Percentiles rank a stretch among this genome's conserved stretches.
phyloP scores from a whole-genome alignment of 1,140 invertebrate species.

The Aphelenchoides avenae region DNA sequence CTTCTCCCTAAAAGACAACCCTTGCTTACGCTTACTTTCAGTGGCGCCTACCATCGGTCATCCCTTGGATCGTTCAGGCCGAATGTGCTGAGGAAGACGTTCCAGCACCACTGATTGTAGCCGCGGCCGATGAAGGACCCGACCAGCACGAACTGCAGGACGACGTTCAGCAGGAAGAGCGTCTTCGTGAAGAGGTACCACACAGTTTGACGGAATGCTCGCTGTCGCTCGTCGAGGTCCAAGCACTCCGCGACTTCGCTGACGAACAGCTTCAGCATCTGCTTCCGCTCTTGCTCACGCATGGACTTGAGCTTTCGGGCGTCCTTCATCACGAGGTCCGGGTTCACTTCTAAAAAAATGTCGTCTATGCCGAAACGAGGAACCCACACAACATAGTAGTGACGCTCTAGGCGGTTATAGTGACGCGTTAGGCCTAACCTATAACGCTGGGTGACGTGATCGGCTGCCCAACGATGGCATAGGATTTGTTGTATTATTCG shows the following conservation, averaged over 20 bases:
- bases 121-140: conserved; percentile 5
- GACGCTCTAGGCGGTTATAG: too few relatives aligned
- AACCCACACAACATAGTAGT: too few relatives aligned
- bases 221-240: conserved; percentile 1
- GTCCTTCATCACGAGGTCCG: conserved; percentile 1
- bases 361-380: too few relatives aligned
- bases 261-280: conserved; percentile 1
- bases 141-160: conserved; percentile 2
- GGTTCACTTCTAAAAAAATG: conserved; percentile 9
- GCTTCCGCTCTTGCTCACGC: background rate
- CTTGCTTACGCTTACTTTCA: too few relatives aligned
- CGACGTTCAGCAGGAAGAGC: background rate
- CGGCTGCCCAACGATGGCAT: too few relatives aligned
- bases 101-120: conserved; percentile 12
- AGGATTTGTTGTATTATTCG: too few relatives aligned
- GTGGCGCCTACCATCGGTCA: background rate
- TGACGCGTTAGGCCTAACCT: too few relatives aligned
- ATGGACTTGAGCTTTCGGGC: conserved; percentile 4
- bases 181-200: conserved; percentile 9
- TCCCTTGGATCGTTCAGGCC: conserved; percentile 1
- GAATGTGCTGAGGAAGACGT: conserved; percentile 1
- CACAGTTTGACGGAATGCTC: conserved; percentile 1
- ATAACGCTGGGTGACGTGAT: too few relatives aligned
- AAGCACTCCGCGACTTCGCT: conserved; percentile 2
- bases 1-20: conserved; percentile 2